Conservation (phyloP, 2,113 vertebrate species). For the Typhlomys cinereus region DNA sequence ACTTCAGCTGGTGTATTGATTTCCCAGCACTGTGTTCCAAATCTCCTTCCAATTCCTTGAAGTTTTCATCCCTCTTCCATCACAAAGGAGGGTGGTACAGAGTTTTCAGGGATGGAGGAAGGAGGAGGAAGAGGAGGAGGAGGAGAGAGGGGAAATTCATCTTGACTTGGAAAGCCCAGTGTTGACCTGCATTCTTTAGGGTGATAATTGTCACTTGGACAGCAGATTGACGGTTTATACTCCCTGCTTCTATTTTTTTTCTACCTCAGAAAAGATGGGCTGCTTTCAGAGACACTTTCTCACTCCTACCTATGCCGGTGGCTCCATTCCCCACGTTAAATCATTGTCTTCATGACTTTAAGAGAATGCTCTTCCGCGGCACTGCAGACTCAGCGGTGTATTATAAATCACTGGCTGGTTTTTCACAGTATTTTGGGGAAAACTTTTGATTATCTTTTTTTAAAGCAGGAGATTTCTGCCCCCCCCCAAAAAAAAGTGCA, state of each 20-base stretch:
- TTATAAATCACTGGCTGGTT: constrained; percentile 78
- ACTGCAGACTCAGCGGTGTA: constrained; percentile 75
- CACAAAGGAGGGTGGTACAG: constrained; percentile 11
- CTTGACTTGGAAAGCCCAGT: constrained; percentile 70
- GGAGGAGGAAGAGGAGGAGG: constrained; percentile 40
- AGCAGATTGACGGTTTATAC: constrained; percentile 75
- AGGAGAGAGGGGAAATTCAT: constrained; percentile 66
- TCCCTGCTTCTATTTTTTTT: constrained; percentile 75
- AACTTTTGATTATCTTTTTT: constrained; percentile 71
- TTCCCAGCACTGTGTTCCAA: constrained; percentile 77
- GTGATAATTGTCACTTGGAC: constrained; percentile 61
- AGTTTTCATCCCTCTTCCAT: constrained; percentile 63
- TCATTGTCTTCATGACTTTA: constrained; percentile 80
- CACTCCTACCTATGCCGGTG: constrained; percentile 79
- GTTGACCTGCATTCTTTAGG: constrained; percentile 34
- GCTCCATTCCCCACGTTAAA: constrained; percentile 81
- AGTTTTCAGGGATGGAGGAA: neutral
- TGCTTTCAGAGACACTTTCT: constrained; percentile 79
- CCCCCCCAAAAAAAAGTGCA: constrained; percentile 65
- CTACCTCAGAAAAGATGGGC: constrained; percentile 76
- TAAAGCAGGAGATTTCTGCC: constrained; percentile 73
- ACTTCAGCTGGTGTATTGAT: constrained; percentile 76
- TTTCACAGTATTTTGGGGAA: constrained; percentile 77
- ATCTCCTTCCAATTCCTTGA: constrained; percentile 78
- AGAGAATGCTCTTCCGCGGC: constrained; percentile 80